These are phyloP conservation scores for Lepidochrysops patricia DNA, from an alignment of 2,888 invertebrate species.

Conservation along the genomic window DNA sequence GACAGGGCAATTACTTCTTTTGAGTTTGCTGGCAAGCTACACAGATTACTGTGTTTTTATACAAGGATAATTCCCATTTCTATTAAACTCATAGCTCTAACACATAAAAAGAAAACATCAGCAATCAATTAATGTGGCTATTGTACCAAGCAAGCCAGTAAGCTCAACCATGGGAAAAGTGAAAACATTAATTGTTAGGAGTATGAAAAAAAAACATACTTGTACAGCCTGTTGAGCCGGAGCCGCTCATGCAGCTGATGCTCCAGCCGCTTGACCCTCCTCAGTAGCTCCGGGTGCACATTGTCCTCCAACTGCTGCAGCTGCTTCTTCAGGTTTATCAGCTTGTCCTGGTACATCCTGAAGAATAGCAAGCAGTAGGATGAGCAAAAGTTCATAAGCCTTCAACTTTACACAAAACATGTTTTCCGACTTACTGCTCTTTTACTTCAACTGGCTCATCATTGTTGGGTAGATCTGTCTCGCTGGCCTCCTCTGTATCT, in stretches of 20 bases:
- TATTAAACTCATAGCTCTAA: too few species aligned
- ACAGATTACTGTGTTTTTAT: too few species aligned
- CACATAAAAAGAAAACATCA: too few species aligned
- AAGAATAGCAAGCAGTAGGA: conserved; percentile 26
- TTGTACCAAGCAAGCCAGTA: too few species aligned
- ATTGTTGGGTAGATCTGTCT: conserved; percentile 90
- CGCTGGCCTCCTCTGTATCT: conserved; percentile 97
- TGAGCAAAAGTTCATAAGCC: too few species aligned
- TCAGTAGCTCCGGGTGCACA: conserved; percentile 88
- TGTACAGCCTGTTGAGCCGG: conserved; percentile 81
- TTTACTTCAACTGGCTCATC: conserved; percentile 89
- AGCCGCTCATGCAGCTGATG: conserved; percentile 86
- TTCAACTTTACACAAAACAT: not conserved
- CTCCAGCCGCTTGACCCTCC: conserved; percentile 87
- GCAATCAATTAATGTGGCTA: too few species aligned
- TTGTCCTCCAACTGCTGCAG: conserved; percentile 91
- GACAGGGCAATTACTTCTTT: too few species aligned
- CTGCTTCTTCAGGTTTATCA: conserved; percentile 91
- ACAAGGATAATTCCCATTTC: too few species aligned
- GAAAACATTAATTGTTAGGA: not conserved
- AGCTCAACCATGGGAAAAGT: too few species aligned
- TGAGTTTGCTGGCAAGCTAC: too few species aligned
- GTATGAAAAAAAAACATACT: conserved; percentile 33
- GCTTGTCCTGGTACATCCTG: conserved; percentile 92
- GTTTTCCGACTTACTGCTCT: conserved; percentile 81